Conservation (phyloP, 37 sponge, comb jelly and placozoan species). For the Halisarca cf. caerulea region DNA sequence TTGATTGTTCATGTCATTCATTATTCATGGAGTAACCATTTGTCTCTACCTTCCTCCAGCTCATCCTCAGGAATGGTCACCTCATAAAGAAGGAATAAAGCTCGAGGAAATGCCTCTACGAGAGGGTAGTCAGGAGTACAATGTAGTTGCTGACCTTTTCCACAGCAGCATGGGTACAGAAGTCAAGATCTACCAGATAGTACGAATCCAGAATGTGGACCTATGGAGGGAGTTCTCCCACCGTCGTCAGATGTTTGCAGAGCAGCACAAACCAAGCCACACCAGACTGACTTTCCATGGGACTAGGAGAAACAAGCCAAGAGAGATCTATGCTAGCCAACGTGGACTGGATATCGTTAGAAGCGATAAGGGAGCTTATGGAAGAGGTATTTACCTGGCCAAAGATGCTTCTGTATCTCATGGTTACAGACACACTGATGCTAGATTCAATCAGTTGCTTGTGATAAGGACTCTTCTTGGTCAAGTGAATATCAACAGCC, state of each 20-base stretch:
- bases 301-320: neutral
- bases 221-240: constrained; percentile 2
- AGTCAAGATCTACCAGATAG: neutral
- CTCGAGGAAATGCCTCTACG: neutral
- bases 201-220: constrained; percentile 11
- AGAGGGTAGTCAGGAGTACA: neutral
- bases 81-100: neutral
- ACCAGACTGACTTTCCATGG: neutral
- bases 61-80: neutral
- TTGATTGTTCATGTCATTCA: too few species aligned
- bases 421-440: neutral
- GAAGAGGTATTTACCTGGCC: constrained; percentile 15
- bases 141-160: neutral
- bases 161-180: constrained; percentile 9
- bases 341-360: neutral
- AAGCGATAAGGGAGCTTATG: constrained; percentile 8
- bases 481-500: neutral
- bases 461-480: neutral
- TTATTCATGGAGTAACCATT: too few species aligned
- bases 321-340: neutral
- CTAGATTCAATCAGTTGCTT: neutral
- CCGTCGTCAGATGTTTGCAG: neutral
- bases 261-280: neutral
- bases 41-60: neutral
- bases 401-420: constrained; percentile 8